phyloP scores from a whole-genome alignment of 2,113 vertebrate genomes.

The Macaca fascicularis region T2T-MFA8v1.1 NC_088378.1:129639501-129640000 shows the following conservation, averaged over 20 bases:
- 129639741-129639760: background rate
- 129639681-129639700: background rate
- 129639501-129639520: conserved; percentile 91
- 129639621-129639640: background rate
- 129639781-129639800: background rate
- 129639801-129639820: background rate
- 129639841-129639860: background rate
- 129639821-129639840: background rate
- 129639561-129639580: conserved; percentile 99
- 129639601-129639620: background rate
- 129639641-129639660: background rate
- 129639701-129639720: background rate
- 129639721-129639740: background rate
- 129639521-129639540: conserved; percentile 92
- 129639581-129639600: conserved; percentile 93
- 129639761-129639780: background rate
- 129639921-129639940: background rate
- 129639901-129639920: background rate
- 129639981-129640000: background rate
- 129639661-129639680: background rate
- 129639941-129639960: background rate
- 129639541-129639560: conserved; percentile 97
- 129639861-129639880: background rate
- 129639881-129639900: background rate
- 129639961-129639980: background rate